Percentiles rank a stretch among this genome's conserved stretches.
Evolutionary conservation across 1,140 invertebrate species (phyloP).

Genomic region (Acromyrmex heyeri): DNA sequence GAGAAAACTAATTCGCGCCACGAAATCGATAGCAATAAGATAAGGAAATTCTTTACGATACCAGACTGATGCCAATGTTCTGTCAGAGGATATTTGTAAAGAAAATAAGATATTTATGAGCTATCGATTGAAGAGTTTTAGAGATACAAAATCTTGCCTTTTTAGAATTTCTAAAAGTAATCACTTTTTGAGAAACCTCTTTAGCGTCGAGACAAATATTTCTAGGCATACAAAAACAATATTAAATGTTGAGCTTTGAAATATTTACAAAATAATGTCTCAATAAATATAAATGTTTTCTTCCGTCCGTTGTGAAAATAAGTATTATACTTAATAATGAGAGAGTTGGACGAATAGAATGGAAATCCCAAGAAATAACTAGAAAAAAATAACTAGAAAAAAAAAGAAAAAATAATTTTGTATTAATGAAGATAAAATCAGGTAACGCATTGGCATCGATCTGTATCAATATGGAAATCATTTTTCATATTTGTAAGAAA

Average conservation of each 20-base stretch:
- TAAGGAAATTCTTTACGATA: not conserved
- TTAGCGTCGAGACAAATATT: slow-evolving; percentile 40
- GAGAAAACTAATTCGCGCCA: slow-evolving; percentile 14
- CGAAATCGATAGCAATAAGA: slow-evolving; percentile 50
- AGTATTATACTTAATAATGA: slow-evolving; percentile 23
- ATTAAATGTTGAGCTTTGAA: slow-evolving; percentile 34
- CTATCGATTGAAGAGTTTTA: slow-evolving; percentile 20
- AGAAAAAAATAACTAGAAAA: not conserved
- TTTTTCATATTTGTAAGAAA: slow-evolving; percentile 50
- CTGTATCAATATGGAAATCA: slow-evolving; percentile 21
- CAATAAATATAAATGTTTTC: slow-evolving; percentile 47
- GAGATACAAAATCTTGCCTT: slow-evolving; percentile 44
- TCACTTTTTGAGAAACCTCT: slow-evolving; percentile 14
- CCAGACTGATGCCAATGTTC: slow-evolving; percentile 31
- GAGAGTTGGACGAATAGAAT: slow-evolving; percentile 8
- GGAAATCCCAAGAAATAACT: not conserved
- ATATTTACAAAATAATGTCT: slow-evolving; percentile 6
- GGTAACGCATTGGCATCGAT: slow-evolving; percentile 17
- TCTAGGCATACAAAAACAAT: slow-evolving; percentile 37
- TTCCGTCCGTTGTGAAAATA: slow-evolving; percentile 49
- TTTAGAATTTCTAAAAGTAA: slow-evolving; percentile 46
- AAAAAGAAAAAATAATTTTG: slow-evolving; percentile 29
- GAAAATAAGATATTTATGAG: not conserved
- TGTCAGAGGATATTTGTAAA: slow-evolving; percentile 37
- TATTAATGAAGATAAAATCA: slow-evolving; percentile 22